Evolutionary conservation across 1,140 invertebrate species (phyloP).

Genomic region (Oryzaephilus surinamensis): DNA sequence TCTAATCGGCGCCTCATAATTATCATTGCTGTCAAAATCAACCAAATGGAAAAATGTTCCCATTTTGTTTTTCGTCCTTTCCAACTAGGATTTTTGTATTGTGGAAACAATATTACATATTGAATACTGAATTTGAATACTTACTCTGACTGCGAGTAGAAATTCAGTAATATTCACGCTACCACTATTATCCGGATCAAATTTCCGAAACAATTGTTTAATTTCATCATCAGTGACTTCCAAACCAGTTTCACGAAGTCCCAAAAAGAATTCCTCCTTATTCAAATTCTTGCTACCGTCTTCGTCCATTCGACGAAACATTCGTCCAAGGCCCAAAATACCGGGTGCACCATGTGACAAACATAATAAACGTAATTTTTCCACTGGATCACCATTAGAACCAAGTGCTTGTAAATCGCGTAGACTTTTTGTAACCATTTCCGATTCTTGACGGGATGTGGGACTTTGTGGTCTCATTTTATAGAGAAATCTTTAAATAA

Average conservation of each 20-base stretch:
- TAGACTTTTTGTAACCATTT: slow-evolving; percentile 61
- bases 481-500: too few relatives aligned
- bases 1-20: too few relatives aligned
- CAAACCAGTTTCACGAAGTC: slow-evolving; percentile 71
- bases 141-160: slow-evolving; percentile 70
- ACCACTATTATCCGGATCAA: slow-evolving; percentile 78
- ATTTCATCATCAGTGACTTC: slow-evolving; percentile 56
- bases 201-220: slow-evolving; percentile 55
- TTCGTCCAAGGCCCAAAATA: slow-evolving; percentile 79
- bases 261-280: slow-evolving; percentile 73
- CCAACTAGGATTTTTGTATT: not conserved
- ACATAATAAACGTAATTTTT: slow-evolving; percentile 75
- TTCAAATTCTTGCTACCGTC: slow-evolving; percentile 77
- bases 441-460: slow-evolving; percentile 62
- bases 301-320: slow-evolving; percentile 88
- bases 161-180: slow-evolving; percentile 84
- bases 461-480: slow-evolving; percentile 69
- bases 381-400: slow-evolving; percentile 62
- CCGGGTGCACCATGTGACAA: slow-evolving; percentile 76
- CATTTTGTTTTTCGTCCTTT: too few relatives aligned
- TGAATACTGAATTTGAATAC: slow-evolving; percentile 26
- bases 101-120: not conserved
- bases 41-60: too few relatives aligned
- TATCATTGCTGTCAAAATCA: too few relatives aligned
- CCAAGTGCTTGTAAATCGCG: slow-evolving; percentile 43